These are phyloP conservation scores for Brienomyrus brachyistius DNA, from an alignment of 2,113 vertebrate species.

Conservation along the genomic window DNA sequence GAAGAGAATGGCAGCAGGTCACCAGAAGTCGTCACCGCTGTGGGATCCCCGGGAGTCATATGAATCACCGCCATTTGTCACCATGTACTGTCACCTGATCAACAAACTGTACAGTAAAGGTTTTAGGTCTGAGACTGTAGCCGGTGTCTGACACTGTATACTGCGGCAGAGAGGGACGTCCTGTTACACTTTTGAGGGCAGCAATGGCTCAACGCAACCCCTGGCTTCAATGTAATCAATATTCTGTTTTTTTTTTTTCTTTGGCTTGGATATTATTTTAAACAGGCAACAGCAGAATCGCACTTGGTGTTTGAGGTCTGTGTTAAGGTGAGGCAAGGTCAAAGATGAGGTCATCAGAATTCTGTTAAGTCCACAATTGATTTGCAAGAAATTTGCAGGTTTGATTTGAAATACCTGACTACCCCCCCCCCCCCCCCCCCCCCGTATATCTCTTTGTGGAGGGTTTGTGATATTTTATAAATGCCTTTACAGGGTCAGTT, in stretches of 20 bases:
- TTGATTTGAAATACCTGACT: neutral
- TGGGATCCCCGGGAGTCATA: neutral
- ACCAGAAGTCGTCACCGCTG: neutral
- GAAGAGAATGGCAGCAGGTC: neutral
- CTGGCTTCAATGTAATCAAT: neutral
- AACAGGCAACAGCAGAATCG: neutral
- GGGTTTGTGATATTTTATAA: neutral
- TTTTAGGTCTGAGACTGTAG: neutral
- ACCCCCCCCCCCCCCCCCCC: neutral
- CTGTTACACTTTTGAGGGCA: neutral
- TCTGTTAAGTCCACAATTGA: neutral
- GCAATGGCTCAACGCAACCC: neutral
- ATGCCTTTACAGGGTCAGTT: neutral
- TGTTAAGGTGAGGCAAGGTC: neutral
- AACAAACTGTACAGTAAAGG: neutral
- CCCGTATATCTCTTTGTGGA: neutral
- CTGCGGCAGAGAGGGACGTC: neutral
- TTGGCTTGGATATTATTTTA: neutral
- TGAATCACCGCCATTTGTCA: neutral
- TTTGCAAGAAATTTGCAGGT: neutral
- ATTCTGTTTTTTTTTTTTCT: neutral
- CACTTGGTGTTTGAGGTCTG: neutral
- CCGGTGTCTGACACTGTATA: neutral
- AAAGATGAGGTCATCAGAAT: neutral
- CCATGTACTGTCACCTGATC: neutral